Evolutionary conservation across 2,888 invertebrate species (phyloP).

Genomic region (Alitta virens): DNA sequence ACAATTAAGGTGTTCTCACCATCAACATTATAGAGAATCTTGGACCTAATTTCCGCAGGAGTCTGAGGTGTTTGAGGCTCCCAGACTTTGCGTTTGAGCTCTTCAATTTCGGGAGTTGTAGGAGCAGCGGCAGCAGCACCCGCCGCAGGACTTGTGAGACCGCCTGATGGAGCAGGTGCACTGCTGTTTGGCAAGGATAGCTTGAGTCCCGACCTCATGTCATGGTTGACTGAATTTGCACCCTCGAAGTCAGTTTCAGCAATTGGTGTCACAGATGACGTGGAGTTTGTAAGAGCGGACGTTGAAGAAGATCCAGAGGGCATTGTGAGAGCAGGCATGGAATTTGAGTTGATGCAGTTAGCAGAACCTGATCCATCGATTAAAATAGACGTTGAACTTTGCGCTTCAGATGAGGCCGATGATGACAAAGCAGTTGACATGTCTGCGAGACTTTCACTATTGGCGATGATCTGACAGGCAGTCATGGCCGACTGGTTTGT

Average conservation of each 20-base stretch:
- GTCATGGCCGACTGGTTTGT: no score
- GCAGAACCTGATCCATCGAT: no score
- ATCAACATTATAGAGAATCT: slow-evolving; percentile 23
- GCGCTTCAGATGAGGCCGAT: no score
- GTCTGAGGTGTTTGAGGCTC: slow-evolving; percentile 26
- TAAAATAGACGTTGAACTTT: no score
- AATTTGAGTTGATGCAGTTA: no score
- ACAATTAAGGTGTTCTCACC: no score
- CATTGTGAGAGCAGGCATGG: no score
- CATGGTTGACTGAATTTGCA: background rate
- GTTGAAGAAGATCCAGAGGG: background rate
- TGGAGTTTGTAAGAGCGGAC: background rate
- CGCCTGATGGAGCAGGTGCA: no score
- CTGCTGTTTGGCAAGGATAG: no score
- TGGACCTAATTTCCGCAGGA: slow-evolving; percentile 25
- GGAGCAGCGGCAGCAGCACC: background rate
- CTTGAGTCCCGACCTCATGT: background rate
- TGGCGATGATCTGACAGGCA: background rate
- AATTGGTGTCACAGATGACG: background rate
- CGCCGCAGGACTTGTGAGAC: background rate
- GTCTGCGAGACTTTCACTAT: background rate
- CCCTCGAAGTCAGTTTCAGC: background rate
- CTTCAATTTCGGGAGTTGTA: background rate
- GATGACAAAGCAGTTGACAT: background rate
- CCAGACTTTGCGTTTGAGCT: background rate